Conservation (phyloP, 2,888 invertebrate species). For the Aspidiotus rigidus region DNA sequence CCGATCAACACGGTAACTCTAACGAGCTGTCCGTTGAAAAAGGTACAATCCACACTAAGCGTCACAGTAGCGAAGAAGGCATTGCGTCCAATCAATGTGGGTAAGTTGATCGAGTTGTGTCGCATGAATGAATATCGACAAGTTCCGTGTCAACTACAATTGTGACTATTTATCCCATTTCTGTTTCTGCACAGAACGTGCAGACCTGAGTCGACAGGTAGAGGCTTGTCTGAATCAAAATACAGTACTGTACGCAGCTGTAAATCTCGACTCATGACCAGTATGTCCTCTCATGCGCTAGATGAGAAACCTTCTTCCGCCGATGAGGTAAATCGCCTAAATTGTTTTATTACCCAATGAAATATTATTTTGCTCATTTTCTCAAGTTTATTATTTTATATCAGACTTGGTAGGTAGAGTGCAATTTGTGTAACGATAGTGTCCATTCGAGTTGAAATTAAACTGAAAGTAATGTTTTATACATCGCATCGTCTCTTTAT, state of each 20-base stretch:
- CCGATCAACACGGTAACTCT: constrained; percentile 40
- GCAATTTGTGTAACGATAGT: too few species aligned
- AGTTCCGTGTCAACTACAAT: too few species aligned
- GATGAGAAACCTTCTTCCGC: constrained; percentile 22
- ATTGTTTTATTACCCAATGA: not conserved
- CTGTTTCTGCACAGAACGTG: not conserved
- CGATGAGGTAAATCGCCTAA: constrained; percentile 25
- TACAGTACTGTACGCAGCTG: constrained; percentile 23
- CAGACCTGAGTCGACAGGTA: constrained; percentile 22
- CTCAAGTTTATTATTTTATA: too few species aligned
- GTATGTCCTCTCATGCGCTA: constrained; percentile 18
- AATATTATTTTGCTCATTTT: not conserved
- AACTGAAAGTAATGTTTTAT: too few species aligned
- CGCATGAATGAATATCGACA: too few species aligned
- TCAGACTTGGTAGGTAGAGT: too few species aligned
- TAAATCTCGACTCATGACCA: constrained; percentile 17
- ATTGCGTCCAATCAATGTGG: constrained; percentile 60
- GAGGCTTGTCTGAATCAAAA: constrained; percentile 22
- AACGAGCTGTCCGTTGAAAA: constrained; percentile 62
- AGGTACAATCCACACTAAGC: constrained; percentile 91
- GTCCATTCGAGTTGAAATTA: too few species aligned
- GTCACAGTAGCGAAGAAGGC: constrained; percentile 75
- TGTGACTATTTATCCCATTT: too few species aligned
- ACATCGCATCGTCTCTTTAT: too few species aligned
- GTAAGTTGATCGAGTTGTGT: constrained; percentile 43